Evolutionary conservation across 2,888 invertebrate species (phyloP).

Genomic region (Tholera decimalis): DNA sequence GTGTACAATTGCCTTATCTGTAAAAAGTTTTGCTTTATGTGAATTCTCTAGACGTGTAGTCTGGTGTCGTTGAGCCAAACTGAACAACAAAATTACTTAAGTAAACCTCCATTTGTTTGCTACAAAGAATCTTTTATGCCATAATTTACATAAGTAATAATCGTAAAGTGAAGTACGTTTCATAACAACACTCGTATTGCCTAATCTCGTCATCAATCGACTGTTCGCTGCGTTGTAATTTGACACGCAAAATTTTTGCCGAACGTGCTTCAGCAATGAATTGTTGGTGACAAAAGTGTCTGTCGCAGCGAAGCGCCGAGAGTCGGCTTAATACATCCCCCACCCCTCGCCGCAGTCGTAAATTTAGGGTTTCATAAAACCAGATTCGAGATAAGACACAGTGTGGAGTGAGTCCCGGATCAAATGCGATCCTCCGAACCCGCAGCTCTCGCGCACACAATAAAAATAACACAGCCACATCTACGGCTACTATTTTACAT

Average conservation of each 20-base stretch:
- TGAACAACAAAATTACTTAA: constrained; percentile 62
- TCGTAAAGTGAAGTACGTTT: constrained; percentile 74
- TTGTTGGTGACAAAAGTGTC: constrained; percentile 90
- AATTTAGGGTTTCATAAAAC: constrained; percentile 92
- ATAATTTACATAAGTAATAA: constrained; percentile 70
- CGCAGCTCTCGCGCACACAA: constrained; percentile 82
- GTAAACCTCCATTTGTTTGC: constrained; percentile 63
- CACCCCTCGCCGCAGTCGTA: constrained; percentile 90
- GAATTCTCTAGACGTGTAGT: constrained; percentile 37
- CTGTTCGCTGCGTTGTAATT: constrained; percentile 79
- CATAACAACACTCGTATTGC: constrained; percentile 75
- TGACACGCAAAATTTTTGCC: constrained; percentile 88
- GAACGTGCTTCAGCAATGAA: constrained; percentile 89
- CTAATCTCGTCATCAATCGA: constrained; percentile 82
- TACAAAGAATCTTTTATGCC: constrained; percentile 64
- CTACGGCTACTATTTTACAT: constrained; percentile 86
- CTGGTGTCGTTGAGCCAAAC: constrained; percentile 36
- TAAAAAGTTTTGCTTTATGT: constrained; percentile 28
- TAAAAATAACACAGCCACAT: constrained; percentile 89
- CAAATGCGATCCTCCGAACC: constrained; percentile 88
- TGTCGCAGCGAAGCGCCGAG: constrained; percentile 85
- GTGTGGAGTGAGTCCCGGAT: constrained; percentile 90
- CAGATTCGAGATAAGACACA: constrained; percentile 91
- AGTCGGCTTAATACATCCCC: constrained; percentile 88
- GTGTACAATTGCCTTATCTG: neutral